Base-by-base conservation (phyloP, 2,797 vertebrate genomes). In the Petrocephalus sullivani region DNA sequence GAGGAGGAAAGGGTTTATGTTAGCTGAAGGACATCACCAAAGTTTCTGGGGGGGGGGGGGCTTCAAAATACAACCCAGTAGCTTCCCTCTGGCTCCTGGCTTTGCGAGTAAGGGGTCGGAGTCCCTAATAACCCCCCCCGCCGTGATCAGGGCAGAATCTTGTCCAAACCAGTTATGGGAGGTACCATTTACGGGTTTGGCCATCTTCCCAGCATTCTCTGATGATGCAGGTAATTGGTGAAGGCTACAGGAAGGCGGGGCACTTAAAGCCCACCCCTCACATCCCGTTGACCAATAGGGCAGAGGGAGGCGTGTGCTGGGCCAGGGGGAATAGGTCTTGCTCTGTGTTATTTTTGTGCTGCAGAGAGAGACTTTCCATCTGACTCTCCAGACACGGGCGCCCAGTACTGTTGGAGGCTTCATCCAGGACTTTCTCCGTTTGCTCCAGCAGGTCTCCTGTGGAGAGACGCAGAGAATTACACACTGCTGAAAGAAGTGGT, bases 371-470 rank as follows among this genome's bases (percentile, higher is more conserved):
- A 54, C 91, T 94, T 84, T 91, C 94, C 78, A 95, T 89, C 78
- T 92, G 87, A 4, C 90, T 92, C 89, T 94, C 93, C 8, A 95
- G 78, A 1, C 49, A 75, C 4, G 71, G 57, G 56, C 56, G 90
- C 58, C 90, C 91, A 60, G 89, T 89, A 23, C 37, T 4, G 86
- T 1, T 82, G 33, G 81, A 78, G 75, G 88, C 78, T 14, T 64
- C 58, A 23, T 41, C 84, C 14, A 67, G 37, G 7, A 92, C 91
- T 0, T 90, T 92, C 90, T 96, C 95, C 0, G 94, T 94, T 61
- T 95, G 95, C 85, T 96, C 95, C 28, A 95, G 95, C 90, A 95
- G 90, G 91, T 96, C 95, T 54, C 95, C 96, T 96, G 85, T 28
- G 92, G 10, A 87, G 49, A 90, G 37, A 90, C 71, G 16, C 37